Evolutionary conservation across 2,888 invertebrate genomes (phyloP).

Genomic region (Marronus borbonicus): DNA sequence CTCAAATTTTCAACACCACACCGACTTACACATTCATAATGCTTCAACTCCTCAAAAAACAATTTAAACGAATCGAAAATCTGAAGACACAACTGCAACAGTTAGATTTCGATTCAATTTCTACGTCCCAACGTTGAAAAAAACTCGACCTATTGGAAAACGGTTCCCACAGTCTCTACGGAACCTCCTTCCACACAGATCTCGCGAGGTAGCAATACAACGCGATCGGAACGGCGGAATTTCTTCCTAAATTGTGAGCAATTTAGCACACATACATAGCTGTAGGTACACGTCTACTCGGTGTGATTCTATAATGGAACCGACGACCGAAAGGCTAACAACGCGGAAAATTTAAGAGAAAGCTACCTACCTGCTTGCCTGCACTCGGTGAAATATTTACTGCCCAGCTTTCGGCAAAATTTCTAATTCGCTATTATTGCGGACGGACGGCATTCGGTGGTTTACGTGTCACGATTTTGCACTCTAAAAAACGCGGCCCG

Average conservation of each 20-base stretch:
- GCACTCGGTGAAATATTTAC: constrained; percentile 52
- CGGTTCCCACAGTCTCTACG: constrained; percentile 21
- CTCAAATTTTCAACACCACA: too few species aligned
- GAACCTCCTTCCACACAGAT: constrained; percentile 11
- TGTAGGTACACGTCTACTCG: not conserved
- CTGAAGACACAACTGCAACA: too few species aligned
- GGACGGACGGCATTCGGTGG: constrained; percentile 41
- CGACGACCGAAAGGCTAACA: constrained; percentile 15
- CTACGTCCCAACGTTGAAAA: constrained; percentile 23
- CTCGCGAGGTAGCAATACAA: not conserved
- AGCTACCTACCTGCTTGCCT: constrained; percentile 44
- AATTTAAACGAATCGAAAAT: too few species aligned
- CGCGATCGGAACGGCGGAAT: constrained; percentile 11
- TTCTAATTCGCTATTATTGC: constrained; percentile 50
- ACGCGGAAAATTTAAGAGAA: constrained; percentile 53
- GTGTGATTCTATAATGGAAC: constrained; percentile 19
- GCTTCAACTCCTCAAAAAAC: too few species aligned
- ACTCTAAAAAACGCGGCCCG: constrained; percentile 40
- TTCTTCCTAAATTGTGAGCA: constrained; percentile 30
- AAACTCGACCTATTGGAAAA: not conserved
- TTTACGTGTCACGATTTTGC: constrained; percentile 54
- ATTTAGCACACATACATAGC: constrained; percentile 2
- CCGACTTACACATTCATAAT: too few species aligned
- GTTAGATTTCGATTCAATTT: constrained; percentile 7
- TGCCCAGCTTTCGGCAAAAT: constrained; percentile 55